Percentiles rank a stretch among this genome's conserved stretches.
phyloP scores from a whole-genome alignment of 2,888 invertebrate species.

The Gymnocheta viridis region DNA sequence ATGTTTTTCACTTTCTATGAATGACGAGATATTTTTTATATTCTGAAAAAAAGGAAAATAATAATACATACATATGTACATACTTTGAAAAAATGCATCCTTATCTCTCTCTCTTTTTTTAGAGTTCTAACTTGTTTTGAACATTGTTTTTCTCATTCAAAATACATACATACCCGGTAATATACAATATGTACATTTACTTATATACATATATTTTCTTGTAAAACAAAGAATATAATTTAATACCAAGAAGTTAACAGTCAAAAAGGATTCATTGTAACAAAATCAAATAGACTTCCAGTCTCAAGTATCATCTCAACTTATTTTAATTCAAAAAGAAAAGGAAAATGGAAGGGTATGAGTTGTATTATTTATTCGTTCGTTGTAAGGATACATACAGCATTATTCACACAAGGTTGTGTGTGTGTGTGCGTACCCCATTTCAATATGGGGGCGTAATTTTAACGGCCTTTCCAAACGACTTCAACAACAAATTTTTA shows the following conservation, averaged over 20 bases:
- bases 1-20: background rate
- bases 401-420: too few species aligned
- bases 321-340: slow-evolving; percentile 20
- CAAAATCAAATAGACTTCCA: slow-evolving; percentile 21
- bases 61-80: too few species aligned
- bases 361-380: background rate
- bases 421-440: background rate
- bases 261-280: slow-evolving; percentile 57
- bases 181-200: background rate
- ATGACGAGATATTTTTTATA: too few species aligned
- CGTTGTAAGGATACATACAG: background rate
- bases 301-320: slow-evolving; percentile 57
- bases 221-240: background rate
- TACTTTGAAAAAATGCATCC: background rate
- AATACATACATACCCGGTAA: too few species aligned
- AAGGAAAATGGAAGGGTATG: background rate
- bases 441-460: slow-evolving; percentile 34
- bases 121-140: background rate
- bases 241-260: slow-evolving; percentile 13
- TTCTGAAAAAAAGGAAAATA: too few species aligned
- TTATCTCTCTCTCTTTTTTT: background rate
- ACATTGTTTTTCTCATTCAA: background rate
- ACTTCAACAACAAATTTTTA: slow-evolving; percentile 10
- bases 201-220: background rate
- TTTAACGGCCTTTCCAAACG: slow-evolving; percentile 8